A percentile compares a stretch with the other conserved stretches of the same genome.
Evolutionary conservation across 2,113 vertebrate species (phyloP).

Genomic region (Cranoglanis bouderius): DNA sequence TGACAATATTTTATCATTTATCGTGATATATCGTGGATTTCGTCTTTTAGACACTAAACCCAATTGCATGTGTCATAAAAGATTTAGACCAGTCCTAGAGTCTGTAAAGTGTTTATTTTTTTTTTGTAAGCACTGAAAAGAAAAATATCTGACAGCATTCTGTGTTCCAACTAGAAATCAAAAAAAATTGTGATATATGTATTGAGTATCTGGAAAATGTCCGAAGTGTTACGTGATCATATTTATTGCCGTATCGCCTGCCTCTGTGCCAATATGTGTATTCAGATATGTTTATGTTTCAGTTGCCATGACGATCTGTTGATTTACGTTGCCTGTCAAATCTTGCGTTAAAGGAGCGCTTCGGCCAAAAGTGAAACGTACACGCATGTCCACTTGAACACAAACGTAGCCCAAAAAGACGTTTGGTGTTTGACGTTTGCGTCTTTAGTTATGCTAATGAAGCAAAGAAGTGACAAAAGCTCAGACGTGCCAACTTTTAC

Average conservation of each 20-base stretch:
- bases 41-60: background rate
- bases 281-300: background rate
- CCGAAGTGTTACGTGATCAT: background rate
- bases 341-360: background rate
- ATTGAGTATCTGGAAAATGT: background rate
- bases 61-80: background rate
- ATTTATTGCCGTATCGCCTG: background rate
- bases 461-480: background rate
- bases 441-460: background rate
- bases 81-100: background rate
- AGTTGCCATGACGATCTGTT: background rate
- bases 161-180: background rate
- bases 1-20: background rate
- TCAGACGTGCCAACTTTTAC: background rate
- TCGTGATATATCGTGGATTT: background rate
- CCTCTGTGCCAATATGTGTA: background rate
- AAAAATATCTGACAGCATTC: background rate
- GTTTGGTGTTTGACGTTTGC: background rate
- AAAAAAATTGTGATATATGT: background rate
- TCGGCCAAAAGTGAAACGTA: background rate
- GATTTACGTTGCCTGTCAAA: background rate
- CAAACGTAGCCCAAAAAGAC: background rate
- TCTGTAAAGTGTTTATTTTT: conserved; percentile 11
- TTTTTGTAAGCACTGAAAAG: background rate
- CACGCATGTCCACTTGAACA: background rate